Base-by-base conservation (phyloP, 1,140 invertebrate genomes). In the Nebria ingens region DNA sequence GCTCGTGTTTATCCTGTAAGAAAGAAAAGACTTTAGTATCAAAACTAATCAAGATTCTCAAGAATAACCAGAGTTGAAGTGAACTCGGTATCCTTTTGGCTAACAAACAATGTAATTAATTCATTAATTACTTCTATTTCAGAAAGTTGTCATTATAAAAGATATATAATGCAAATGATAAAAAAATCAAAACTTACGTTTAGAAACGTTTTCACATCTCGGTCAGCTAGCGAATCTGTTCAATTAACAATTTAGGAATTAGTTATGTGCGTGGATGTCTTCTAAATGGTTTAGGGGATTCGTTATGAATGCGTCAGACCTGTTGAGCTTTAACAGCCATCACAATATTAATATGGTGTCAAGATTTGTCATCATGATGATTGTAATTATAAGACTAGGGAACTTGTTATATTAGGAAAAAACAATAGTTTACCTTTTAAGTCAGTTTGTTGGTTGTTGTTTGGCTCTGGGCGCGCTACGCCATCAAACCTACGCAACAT, bases 301-400 rank as follows among this genome's bases (percentile, higher is more conserved):
- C 6, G 25, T 9, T 34, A n/a, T 34, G 25, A 9, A 34, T 34
- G 25, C n/a, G 58, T 62, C 61, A 62, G 61, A 40, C 61, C 61
- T 62, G 57, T 62, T 62, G 61, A 62, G 61, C 61, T 60, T 62
- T 56, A 54, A 59, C 45, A 51, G 38, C 58, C 51, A 54, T 59
- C 58, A 59, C 50, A 52, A 51, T 15, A 2, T 34, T 23, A 55
- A 58, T 55, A 55, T 51, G 53, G 25, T 19, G 22, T 54, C 23
- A 54, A 55, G 49, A 42, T 51, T 45, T 45, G 40, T 45, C 40
- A 45, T 45, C 40, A 45, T 45, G 40, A 29, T n/a, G n/a, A n/a
- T n/a, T 34, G n/a, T 34, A 34, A 34, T 34, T 34, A 34, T 9
- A 6, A 34, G 25, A 34, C 25, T 34, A 34, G 25, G n/a, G n/a